Conservation (phyloP, 2,113 vertebrate genomes). For the Serilophus lunatus region DNA sequence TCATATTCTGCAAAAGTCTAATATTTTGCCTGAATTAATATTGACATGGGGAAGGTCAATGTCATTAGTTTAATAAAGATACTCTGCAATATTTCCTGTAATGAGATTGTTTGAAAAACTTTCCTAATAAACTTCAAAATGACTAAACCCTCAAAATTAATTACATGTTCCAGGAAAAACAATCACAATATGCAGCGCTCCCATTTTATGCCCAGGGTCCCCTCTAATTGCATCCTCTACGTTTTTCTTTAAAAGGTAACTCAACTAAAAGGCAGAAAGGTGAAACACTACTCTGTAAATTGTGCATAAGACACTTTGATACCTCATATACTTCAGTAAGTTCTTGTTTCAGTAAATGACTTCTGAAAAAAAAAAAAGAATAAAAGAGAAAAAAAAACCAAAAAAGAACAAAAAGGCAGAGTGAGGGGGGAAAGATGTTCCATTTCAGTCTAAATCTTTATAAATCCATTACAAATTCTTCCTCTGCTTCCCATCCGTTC, state of each 20-base stretch:
- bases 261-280: background rate
- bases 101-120: background rate
- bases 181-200: background rate
- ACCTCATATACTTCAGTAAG: background rate
- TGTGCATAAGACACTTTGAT: background rate
- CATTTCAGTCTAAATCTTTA: background rate
- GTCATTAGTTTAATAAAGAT: slow-evolving; percentile 24
- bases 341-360: background rate
- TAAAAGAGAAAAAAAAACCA: too few species aligned
- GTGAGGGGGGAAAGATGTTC: too few species aligned
- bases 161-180: background rate
- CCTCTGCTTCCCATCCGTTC: background rate
- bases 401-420: too few species aligned
- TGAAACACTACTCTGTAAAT: background rate
- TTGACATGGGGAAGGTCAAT: background rate
- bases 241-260: background rate
- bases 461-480: background rate
- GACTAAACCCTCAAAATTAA: slow-evolving; percentile 4
- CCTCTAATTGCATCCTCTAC: background rate
- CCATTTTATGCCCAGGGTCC: background rate
- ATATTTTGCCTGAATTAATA: background rate
- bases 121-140: background rate
- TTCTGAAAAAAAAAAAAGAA: background rate
- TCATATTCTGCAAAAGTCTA: background rate
- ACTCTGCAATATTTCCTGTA: background rate